phyloP scores from a whole-genome alignment of 2,797 vertebrate genomes.

The Pangasius macronema region DNA sequence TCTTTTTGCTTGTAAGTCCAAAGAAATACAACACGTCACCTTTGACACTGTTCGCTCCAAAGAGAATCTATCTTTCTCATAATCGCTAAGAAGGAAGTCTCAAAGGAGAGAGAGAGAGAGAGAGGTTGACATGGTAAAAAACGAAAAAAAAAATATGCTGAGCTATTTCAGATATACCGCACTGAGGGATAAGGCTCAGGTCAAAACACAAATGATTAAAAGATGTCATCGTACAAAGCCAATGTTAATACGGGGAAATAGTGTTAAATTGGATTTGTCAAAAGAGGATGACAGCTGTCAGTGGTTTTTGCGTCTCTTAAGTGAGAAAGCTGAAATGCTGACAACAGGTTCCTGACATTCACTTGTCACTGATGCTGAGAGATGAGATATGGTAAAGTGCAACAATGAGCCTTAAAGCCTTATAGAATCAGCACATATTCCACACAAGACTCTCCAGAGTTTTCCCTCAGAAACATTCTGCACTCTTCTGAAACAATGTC shows the following conservation, averaged over 20 bases:
- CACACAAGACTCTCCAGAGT: not conserved
- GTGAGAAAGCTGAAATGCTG: conserved; percentile 19
- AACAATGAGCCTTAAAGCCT: not conserved
- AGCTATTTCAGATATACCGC: conserved; percentile 6
- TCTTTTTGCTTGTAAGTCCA: conserved; percentile 10
- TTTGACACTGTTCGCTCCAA: conserved; percentile 12
- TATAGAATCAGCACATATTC: not conserved
- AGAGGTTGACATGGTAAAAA: too few relatives aligned
- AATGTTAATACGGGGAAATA: conserved; percentile 13
- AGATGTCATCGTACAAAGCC: conserved; percentile 2
- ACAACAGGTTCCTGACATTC: conserved; percentile 28
- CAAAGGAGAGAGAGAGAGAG: not conserved
- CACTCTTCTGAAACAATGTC: not conserved
- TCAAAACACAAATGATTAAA: conserved; percentile 33
- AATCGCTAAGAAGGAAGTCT: not conserved
- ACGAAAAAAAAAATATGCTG: not conserved
- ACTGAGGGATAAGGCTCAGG: conserved; percentile 17
- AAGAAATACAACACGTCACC: conserved; percentile 22
- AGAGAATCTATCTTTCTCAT: conserved; percentile 9
- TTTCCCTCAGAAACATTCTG: not conserved
- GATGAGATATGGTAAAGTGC: not conserved
- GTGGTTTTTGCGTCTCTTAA: conserved; percentile 4
- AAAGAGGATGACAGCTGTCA: conserved; percentile 7
- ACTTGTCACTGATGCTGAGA: conserved; percentile 12
- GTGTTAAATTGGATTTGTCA: conserved; percentile 28